Evolutionary conservation across 92 coral and sea anemone genomes (phyloP), one percentile per base, ranked within the genome.

Genomic region (Micromussa lordhowensis): DNA sequence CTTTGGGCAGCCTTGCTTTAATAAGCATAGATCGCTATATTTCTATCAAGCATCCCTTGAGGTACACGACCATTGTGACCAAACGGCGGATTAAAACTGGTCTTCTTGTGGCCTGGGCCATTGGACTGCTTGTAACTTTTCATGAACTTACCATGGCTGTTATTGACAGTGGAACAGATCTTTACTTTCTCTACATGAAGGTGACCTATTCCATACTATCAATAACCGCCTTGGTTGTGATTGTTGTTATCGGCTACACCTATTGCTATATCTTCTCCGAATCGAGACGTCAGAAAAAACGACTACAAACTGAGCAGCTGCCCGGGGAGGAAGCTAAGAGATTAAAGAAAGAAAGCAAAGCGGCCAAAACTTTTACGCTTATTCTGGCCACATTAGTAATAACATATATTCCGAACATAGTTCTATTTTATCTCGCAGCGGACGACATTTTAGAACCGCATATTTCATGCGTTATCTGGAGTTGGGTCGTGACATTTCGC

Each of bases 201-300:
- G 38, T 73, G 29, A 19, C 0, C 8, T 1, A 5, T 2, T 4
- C 22, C 22, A 58, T 58, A 17, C 8, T 58, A n/a, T 18, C 24
- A 48, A 31, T 35, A 7, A 6, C 35, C 78, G 28, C 38, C 14
- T 19, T 14, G 35, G 2, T 36, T 35, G 16, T 2, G 13, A 44
- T 49, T 5, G 64, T 24, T 49, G 64, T 38, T 26, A 77, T 77
- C 63, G 9, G 24, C 24, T 54, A 38, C 44, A 38, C 36, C 9
- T 26, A 78, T 19, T 58, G 35, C 34, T 78, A 51, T 49, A 78
- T 78, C 54, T 78, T 26, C 66, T 78, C 82, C 13, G 68, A 78
- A 78, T 51, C 82, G 3, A 2, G 38, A 8, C 82, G 82, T n/a
- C 82, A 78, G 68, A 29, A 26, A n/a, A 78, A 78, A 16, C 82